Evolutionary conservation across 2,888 invertebrate species (phyloP), one percentile per base, ranked within the genome.

Genomic region (Hoplodrina blanda): DNA sequence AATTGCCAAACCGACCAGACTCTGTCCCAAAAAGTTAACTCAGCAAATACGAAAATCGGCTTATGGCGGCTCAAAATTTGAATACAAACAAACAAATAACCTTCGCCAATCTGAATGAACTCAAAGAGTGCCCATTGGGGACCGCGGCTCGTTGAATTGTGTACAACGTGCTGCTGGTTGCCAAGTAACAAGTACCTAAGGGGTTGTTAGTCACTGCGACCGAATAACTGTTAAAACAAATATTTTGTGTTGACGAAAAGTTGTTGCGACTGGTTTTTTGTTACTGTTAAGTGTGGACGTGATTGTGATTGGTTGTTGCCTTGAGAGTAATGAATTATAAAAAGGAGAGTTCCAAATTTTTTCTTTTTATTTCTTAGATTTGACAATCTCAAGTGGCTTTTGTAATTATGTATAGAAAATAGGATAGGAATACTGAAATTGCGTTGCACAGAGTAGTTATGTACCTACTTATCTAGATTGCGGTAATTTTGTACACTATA

Each of bases 31-130:
- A 70, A 76, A 67, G 60, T 73, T 77, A 59, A 67, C 57, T 73
- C 62, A 52, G 69, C 46, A 76, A 80, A 83, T 65, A 60, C 65
- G 59, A 60, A 74, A 80, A 76, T 79, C 67, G 62, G 75, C 68
- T 84, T 79, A 70, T 72, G 56, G 73, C 53, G 66, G 60, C 54
- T 59, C 63, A 53, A 73, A 73, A 82, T 78, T 71, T 72, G 72
- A 84, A 82, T 69, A 73, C 77, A 77, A 76, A 76, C 30, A 67
- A 71, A 74, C 63, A 75, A 83, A 79, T 76, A 76, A 73, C 69
- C 60, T 57, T 63, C 33, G 30, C 56, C 69, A 66, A 62, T 66
- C 55, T 74, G 74, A 74, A 75, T 68, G 69, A 60, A 73, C 68
- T 65, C 72, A 59, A 73, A 83, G 74, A 81, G 76, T 79, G 67